Conservation (phyloP, 2,888 invertebrate genomes). For the Eledona agricola region DNA sequence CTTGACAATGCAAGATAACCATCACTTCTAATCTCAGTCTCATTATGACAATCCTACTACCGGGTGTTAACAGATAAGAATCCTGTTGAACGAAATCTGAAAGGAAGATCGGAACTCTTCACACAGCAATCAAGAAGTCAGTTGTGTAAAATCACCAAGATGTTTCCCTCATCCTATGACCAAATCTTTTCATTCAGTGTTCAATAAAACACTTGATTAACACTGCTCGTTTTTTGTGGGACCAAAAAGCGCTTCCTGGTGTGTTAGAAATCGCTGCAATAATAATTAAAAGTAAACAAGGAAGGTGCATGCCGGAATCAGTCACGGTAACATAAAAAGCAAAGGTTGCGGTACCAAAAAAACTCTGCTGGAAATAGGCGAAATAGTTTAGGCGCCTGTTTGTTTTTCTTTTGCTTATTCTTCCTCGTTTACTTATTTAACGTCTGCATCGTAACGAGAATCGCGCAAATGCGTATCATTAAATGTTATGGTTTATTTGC, state of each 20-base stretch:
- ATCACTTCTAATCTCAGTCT: too few species aligned
- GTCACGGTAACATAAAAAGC: constrained; percentile 35
- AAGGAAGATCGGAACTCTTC: too few species aligned
- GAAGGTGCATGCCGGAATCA: constrained; percentile 35
- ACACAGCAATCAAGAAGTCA: too few species aligned
- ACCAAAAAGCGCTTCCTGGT: constrained; percentile 27
- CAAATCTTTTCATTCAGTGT: too few species aligned
- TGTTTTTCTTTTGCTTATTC: constrained; percentile 8
- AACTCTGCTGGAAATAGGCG: not conserved
- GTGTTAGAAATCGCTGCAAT: constrained; percentile 21
- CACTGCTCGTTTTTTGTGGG: too few species aligned
- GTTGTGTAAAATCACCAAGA: too few species aligned
- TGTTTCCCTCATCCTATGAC: too few species aligned
- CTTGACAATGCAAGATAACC: too few species aligned
- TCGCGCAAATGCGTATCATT: constrained; percentile 18
- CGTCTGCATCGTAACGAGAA: constrained; percentile 17
- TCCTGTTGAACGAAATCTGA: too few species aligned
- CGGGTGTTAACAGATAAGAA: too few species aligned
- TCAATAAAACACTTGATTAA: too few species aligned
- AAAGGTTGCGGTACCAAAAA: constrained; percentile 34
- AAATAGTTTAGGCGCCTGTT: not conserved
- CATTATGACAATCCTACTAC: too few species aligned
- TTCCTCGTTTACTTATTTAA: constrained; percentile 25
- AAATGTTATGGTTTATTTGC: constrained; percentile 26
- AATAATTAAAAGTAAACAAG: constrained; percentile 34